Conservation (phyloP, 2,888 invertebrate genomes). For the Meteorus colon region DNA sequence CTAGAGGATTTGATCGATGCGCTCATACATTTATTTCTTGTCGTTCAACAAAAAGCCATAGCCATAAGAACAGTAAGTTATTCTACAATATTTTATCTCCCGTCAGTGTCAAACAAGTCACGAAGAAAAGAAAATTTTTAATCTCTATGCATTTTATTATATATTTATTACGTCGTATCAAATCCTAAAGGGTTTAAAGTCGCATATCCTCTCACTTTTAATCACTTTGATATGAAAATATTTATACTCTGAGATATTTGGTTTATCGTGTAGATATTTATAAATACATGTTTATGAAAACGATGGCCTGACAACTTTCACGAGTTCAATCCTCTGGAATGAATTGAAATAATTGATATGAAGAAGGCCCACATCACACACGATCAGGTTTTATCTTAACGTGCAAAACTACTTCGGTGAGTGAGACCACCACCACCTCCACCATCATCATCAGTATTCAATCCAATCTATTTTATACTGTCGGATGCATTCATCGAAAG, state of each 20-base stretch:
- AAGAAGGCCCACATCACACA: background rate
- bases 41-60: no score
- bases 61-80: no score
- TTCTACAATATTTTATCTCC: no score
- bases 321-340: background rate
- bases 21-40: no score
- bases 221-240: background rate
- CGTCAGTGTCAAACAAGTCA: no score
- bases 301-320: background rate
- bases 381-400: conserved; percentile 36
- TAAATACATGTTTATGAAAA: background rate
- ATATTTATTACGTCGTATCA: no score
- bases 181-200: no score
- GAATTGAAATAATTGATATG: background rate
- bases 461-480: conserved; percentile 4
- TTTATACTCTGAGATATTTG: background rate
- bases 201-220: no score
- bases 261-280: background rate
- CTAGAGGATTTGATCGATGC: no score
- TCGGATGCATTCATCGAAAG: background rate
- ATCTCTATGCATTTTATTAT: no score
- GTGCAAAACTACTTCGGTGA: conserved; percentile 21
- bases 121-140: no score
- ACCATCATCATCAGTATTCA: background rate
- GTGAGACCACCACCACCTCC: background rate